These are phyloP conservation scores for Andrena cerasifolii DNA, from an alignment of 1,140 invertebrate genomes.

Conservation along the genomic window DNA sequence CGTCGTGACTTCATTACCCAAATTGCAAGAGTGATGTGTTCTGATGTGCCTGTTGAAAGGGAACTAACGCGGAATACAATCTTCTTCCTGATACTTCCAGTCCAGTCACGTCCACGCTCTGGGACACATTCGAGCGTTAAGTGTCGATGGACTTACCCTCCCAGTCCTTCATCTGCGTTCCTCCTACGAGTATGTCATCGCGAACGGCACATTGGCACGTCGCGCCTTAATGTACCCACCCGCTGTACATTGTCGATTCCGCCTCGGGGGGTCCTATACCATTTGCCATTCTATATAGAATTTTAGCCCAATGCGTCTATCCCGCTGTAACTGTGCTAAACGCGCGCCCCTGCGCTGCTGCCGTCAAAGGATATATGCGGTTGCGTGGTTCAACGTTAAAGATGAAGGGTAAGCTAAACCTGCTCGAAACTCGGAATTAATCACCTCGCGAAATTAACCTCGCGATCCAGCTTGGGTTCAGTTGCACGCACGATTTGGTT, in stretches of 20 bases:
- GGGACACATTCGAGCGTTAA: conserved; percentile 19
- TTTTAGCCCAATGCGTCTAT: neutral
- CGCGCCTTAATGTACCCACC: conserved; percentile 24
- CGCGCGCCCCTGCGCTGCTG: neutral
- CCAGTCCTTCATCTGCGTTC: conserved; percentile 5
- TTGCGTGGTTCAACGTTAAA: no score
- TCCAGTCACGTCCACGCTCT: conserved; percentile 21
- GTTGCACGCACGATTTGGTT: no score
- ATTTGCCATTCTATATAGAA: conserved; percentile 9
- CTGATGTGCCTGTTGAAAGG: neutral
- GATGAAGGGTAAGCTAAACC: no score
- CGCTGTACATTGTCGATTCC: conserved; percentile 2
- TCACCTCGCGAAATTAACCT: no score
- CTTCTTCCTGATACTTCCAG: neutral
- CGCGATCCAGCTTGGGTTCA: no score
- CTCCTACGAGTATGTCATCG: conserved; percentile 20
- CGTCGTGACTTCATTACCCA: neutral
- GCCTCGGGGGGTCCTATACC: neutral
- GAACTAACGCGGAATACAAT: conserved; percentile 22
- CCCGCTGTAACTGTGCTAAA: neutral
- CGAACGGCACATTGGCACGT: conserved; percentile 25
- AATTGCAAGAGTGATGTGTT: conserved; percentile 12
- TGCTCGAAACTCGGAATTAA: no score
- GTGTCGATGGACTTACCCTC: conserved; percentile 18
- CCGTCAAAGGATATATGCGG: neutral